phyloP scores from a whole-genome alignment of 2,797 vertebrate species.

The Lithobates sylvaticus region DNA sequence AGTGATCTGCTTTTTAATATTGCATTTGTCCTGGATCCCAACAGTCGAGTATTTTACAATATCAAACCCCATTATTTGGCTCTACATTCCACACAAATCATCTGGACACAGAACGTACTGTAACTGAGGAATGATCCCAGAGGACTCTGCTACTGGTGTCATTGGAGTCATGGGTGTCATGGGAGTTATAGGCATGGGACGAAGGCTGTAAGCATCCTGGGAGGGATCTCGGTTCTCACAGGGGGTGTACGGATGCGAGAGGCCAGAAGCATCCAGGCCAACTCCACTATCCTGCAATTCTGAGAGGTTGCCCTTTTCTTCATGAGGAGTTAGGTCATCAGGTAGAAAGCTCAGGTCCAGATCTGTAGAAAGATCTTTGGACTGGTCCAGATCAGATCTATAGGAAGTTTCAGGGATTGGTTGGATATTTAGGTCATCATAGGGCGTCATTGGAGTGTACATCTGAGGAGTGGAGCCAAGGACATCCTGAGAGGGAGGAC shows the following conservation, averaged over 20 bases:
- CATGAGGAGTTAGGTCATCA: conserved; percentile 81
- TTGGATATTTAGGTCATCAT: conserved; percentile 75
- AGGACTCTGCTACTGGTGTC: conserved; percentile 82
- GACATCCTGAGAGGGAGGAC: conserved; percentile 69
- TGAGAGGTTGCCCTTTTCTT: conserved; percentile 48
- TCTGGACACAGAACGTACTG: conserved; percentile 80
- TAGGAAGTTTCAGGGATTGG: conserved; percentile 67
- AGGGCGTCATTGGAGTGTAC: conserved; percentile 67
- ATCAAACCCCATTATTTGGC: too few relatives aligned
- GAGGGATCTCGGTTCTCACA: conserved; percentile 43
- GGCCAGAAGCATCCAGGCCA: conserved; percentile 60
- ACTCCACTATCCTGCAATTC: conserved; percentile 66
- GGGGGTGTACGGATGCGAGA: conserved; percentile 13
- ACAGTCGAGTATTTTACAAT: too few relatives aligned
- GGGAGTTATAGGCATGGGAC: conserved; percentile 77
- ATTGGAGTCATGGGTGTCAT: conserved; percentile 88
- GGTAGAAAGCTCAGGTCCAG: conserved; percentile 92
- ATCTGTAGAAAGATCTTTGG: conserved; percentile 72
- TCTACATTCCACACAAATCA: not conserved
- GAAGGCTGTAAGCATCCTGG: conserved; percentile 65
- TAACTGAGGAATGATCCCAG: conserved; percentile 90
- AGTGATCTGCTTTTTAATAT: too few relatives aligned
- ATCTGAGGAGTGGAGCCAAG: conserved; percentile 63
- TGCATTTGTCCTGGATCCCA: too few relatives aligned
- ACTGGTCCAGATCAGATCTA: conserved; percentile 64